These are phyloP conservation scores for Anoura caudifer DNA, from an alignment of 2,113 vertebrate genomes.

Conservation along the genomic window DNA sequence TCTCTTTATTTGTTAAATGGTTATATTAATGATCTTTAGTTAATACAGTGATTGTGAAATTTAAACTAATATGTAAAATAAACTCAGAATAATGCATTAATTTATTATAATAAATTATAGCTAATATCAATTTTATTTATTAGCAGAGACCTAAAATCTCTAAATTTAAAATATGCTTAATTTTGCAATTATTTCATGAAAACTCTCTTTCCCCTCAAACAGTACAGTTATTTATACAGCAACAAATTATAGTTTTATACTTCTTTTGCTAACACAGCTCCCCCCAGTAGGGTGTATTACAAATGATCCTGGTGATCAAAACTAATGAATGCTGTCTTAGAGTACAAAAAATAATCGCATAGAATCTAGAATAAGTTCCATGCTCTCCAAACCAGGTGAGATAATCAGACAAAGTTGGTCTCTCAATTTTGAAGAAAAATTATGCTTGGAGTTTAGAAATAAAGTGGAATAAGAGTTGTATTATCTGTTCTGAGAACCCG, in stretches of 20 bases:
- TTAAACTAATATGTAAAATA: not conserved
- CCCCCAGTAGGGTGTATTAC: not conserved
- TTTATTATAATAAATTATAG: not conserved
- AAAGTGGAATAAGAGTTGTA: not conserved
- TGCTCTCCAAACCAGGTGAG: not conserved
- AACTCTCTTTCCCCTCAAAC: not conserved
- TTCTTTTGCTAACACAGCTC: not conserved
- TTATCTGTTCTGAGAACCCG: not conserved
- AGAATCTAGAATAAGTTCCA: not conserved
- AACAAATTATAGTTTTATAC: not conserved
- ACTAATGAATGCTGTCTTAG: not conserved
- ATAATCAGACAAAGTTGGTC: not conserved
- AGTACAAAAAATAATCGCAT: not conserved
- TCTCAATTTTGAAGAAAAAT: not conserved
- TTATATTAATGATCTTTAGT: not conserved
- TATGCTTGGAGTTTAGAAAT: not conserved
- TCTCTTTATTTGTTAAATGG: not conserved
- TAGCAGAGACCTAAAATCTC: not conserved
- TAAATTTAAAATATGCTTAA: slow-evolving; percentile 1
- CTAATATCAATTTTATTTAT: not conserved
- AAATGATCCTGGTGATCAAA: not conserved
- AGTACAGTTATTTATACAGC: not conserved
- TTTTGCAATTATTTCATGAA: not conserved
- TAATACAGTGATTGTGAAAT: not conserved
- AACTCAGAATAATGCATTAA: not conserved